Evolutionary conservation across 1,140 invertebrate genomes (phyloP), one percentile per base, ranked within the genome.

Genomic region (Halesus radiatus): DNA sequence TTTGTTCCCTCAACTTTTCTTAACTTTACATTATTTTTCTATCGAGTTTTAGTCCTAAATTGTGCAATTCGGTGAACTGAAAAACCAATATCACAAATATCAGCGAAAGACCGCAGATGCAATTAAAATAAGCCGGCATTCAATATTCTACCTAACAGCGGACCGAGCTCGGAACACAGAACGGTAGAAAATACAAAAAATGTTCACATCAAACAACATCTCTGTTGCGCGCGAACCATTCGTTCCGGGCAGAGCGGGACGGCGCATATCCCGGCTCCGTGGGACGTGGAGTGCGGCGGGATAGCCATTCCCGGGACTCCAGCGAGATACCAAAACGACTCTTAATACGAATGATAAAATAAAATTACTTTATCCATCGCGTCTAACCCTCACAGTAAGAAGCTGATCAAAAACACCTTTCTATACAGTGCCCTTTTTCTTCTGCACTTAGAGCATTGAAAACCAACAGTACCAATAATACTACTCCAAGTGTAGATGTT

Each of bases 161-260:
- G 13, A 22, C 54, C n/a, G n/a, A 22, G 54, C 22, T 58, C 22
- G n/a, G 54, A 18, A n/a, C 54, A 22, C n/a, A 58, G 54, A 58
- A 58, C 54, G n/a, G 7, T 58, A 58, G 54, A 58, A 58, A 58
- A 58, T n/a, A 58, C n/a, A 16, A 58, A 58, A 58, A 58, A 58
- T 20, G 54, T 20, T 58, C 54, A 22, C 54, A n/a, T 58, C 54
- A 20, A 58, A 32, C 32, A 32, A 58, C 54, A 18, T 58, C 54
- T 58, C 54, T 58, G n/a, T 58, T 22, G 54, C n/a, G 6, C 54
- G 54, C 54, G 54, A 58, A 20, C 54, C n/a, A 20, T 58, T 58
- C n/a, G 54, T 58, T 20, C 54, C 54, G 54, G 54, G 5, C 54
- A 22, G 54, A 58, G 54, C 22, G 54, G 54, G 54, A 58, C n/a